phyloP scores from a whole-genome alignment of 2,113 vertebrate species.

The Ictalurus furcatus region DNA sequence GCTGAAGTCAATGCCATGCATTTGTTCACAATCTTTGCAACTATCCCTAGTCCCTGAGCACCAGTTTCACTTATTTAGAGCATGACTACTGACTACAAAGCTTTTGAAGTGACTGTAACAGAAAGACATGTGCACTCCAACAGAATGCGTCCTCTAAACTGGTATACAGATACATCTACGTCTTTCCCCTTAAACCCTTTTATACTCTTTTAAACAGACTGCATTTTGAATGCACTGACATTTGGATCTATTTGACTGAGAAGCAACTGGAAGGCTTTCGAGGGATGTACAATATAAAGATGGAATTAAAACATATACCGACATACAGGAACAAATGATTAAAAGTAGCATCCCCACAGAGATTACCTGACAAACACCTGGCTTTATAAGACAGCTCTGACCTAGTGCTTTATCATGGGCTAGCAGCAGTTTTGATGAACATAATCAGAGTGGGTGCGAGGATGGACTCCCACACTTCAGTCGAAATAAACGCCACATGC shows the following conservation, averaged over 20 bases:
- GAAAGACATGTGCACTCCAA: conserved; percentile 28
- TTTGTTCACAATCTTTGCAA: conserved; percentile 47
- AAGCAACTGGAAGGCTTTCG: conserved; percentile 37
- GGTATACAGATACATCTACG: conserved; percentile 12
- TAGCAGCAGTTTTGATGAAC: conserved; percentile 49
- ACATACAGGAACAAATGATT: conserved; percentile 20
- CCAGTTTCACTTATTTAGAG: conserved; percentile 61
- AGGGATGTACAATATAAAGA: conserved; percentile 28
- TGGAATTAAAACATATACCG: background rate
- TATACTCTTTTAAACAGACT: background rate
- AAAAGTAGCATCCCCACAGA: conserved; percentile 32
- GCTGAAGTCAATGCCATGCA: conserved; percentile 37
- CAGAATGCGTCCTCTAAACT: conserved; percentile 10
- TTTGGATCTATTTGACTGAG: conserved; percentile 1
- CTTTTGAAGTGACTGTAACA: conserved; percentile 53
- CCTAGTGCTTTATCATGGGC: conserved; percentile 26
- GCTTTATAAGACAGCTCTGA: conserved; percentile 44
- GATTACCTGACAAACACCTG: conserved; percentile 43
- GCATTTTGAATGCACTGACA: background rate
- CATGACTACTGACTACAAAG: conserved; percentile 61
- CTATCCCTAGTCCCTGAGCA: conserved; percentile 70
- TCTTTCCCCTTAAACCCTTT: conserved; percentile 23
- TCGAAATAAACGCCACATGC: conserved; percentile 51
- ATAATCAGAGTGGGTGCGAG: conserved; percentile 19
- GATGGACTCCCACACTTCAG: conserved; percentile 21